Conservation (phyloP, 2,797 vertebrate genomes). For the Adelosebastes latens region DNA sequence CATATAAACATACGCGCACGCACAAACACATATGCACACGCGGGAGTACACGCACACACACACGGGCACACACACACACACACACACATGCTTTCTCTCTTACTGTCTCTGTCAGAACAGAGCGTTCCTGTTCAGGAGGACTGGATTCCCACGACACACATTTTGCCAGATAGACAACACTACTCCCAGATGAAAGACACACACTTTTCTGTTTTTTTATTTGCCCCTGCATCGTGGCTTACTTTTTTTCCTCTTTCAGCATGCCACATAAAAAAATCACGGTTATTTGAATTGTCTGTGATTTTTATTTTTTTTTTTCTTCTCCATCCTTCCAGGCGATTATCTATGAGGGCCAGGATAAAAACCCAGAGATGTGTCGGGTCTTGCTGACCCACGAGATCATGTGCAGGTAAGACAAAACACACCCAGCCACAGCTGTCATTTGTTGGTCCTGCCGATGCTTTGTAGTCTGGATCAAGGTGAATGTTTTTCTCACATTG, state of each 20-base stretch:
- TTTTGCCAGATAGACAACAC: conserved; percentile 72
- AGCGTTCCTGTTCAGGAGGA: conserved; percentile 73
- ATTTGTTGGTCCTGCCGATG: background rate
- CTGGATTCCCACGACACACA: conserved; percentile 76
- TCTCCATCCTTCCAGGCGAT: conserved; percentile 85
- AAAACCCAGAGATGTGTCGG: conserved; percentile 98
- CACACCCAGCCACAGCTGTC: background rate
- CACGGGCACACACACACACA: conserved; percentile 15
- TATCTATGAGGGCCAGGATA: conserved; percentile 97
- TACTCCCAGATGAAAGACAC: conserved; percentile 70
- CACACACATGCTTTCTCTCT: conserved; percentile 53
- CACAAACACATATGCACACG: conserved; percentile 58
- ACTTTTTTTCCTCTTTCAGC: conserved; percentile 14
- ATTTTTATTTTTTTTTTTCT: background rate
- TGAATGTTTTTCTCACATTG: conserved; percentile 30
- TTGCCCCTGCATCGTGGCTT: conserved; percentile 29
- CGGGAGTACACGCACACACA: conserved; percentile 3
- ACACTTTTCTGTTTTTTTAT: conserved; percentile 48
- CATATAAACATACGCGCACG: conserved; percentile 68
- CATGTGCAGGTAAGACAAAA: conserved; percentile 92
- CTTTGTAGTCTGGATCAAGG: conserved; percentile 20
- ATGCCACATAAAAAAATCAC: conserved; percentile 10
- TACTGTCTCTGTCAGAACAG: conserved; percentile 75
- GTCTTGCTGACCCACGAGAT: conserved; percentile 97
- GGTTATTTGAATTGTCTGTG: background rate